Evolutionary conservation across 2,113 vertebrate species (phyloP).

Genomic region (Cyanoderma ruficeps): DNA sequence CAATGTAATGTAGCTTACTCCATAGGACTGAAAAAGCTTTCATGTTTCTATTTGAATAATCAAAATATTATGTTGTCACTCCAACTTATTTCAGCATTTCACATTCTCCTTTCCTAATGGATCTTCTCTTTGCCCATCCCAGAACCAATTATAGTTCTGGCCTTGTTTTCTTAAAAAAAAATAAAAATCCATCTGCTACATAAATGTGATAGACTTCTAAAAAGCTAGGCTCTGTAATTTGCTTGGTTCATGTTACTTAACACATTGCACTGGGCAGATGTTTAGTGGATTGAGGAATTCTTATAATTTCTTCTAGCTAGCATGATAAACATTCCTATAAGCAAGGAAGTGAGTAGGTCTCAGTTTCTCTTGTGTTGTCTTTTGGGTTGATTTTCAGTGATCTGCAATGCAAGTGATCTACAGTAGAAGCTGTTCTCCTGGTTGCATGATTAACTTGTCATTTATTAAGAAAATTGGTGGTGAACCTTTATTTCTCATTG

Average conservation of each 20-base stretch:
- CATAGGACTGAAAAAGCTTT: background rate
- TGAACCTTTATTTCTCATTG: background rate
- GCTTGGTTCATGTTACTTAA: background rate
- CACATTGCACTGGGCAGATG: background rate
- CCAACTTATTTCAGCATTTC: background rate
- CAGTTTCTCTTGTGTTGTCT: background rate
- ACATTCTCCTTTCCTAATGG: background rate
- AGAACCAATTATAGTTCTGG: background rate
- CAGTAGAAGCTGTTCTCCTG: background rate
- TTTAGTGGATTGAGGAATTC: background rate
- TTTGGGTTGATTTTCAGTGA: background rate
- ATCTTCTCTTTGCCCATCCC: background rate
- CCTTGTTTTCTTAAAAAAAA: background rate
- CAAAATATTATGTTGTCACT: background rate
- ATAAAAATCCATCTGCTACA: background rate
- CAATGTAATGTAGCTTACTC: background rate
- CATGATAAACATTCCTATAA: background rate
- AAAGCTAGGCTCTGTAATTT: background rate
- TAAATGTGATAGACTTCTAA: background rate
- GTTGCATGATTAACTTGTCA: background rate
- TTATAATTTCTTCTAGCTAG: background rate
- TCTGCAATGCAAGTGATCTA: background rate
- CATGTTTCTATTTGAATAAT: background rate
- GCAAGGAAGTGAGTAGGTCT: background rate
- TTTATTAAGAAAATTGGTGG: background rate